Conservation (phyloP, 2,888 invertebrate species). For the Ormia ochracea region DNA sequence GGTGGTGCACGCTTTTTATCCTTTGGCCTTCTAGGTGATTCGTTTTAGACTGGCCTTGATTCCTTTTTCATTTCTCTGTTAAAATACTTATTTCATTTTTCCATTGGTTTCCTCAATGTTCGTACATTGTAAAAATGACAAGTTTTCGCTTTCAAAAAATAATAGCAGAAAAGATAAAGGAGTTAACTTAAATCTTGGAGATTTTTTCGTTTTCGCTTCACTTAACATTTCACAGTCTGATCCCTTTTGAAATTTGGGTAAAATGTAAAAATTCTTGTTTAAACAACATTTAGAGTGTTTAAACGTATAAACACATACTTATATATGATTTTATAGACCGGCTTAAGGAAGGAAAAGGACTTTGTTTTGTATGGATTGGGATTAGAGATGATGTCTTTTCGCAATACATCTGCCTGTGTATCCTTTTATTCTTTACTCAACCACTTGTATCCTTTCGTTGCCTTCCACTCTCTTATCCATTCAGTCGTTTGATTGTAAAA, state of each 20-base stretch:
- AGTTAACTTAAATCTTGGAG: background rate
- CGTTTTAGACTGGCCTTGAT: background rate
- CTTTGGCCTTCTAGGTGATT: too few relatives aligned
- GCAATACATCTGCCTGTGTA: background rate
- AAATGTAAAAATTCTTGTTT: constrained; percentile 27
- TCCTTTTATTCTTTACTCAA: background rate
- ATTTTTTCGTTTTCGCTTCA: constrained; percentile 18
- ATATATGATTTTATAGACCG: constrained; percentile 18
- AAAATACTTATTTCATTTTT: constrained; percentile 37
- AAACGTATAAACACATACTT: constrained; percentile 3
- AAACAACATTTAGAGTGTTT: background rate
- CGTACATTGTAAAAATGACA: constrained; percentile 28
- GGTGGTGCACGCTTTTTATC: too few relatives aligned
- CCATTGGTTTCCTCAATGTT: constrained; percentile 20
- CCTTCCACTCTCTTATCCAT: background rate
- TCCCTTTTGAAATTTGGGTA: constrained; percentile 41
- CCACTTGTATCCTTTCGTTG: constrained; percentile 43
- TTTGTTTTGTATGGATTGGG: constrained; percentile 42
- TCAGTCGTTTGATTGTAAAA: constrained; percentile 8
- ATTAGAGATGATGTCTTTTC: background rate
- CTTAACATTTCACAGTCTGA: constrained; percentile 47
- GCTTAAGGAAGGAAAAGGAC: constrained; percentile 43
- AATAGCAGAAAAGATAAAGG: too few relatives aligned
- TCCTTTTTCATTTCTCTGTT: background rate
- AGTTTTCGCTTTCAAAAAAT: constrained; percentile 18